Conservation (phyloP, 1,140 invertebrate species). For the Caligus rogercresseyi region DNA sequence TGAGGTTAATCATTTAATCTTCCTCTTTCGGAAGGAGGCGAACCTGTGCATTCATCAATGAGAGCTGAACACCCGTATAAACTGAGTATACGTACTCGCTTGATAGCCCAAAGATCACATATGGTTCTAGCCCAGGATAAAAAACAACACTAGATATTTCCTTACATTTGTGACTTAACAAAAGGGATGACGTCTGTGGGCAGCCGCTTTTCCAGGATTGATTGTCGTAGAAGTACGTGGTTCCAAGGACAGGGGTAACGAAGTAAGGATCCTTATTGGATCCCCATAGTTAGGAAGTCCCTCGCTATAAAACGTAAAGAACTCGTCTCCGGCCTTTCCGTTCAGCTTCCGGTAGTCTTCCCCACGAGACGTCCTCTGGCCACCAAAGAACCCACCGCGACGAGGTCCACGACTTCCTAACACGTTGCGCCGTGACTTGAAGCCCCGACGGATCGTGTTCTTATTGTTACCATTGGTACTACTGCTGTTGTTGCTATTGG, state of each 20-base stretch:
- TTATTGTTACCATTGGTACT: no score
- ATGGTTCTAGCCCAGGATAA: conserved; percentile 43
- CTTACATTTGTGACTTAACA: conserved; percentile 6
- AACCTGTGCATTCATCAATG: no score
- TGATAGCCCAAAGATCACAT: conserved; percentile 30
- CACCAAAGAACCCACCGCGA: not conserved
- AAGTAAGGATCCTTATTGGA: conserved; percentile 1
- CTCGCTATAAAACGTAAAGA: conserved; percentile 1
- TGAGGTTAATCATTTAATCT: no score
- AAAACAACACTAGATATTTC: conserved; percentile 9
- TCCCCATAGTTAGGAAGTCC: conserved; percentile 14
- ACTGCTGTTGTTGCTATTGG: not conserved
- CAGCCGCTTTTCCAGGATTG: not conserved
- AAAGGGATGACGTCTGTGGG: not conserved
- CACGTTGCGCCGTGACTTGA: not conserved
- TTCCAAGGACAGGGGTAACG: conserved; percentile 14
- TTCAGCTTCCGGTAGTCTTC: not conserved
- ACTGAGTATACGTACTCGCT: no score
- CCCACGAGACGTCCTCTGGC: not conserved
- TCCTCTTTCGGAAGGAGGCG: no score
- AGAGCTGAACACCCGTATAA: no score
- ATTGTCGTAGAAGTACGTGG: conserved; percentile 11
- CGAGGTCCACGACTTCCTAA: not conserved
- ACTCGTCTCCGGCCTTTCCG: not conserved
- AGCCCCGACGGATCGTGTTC: not conserved